Evolutionary conservation across 2,113 vertebrate genomes (phyloP).

Genomic region (Oxygymnocypris stewartii): DNA sequence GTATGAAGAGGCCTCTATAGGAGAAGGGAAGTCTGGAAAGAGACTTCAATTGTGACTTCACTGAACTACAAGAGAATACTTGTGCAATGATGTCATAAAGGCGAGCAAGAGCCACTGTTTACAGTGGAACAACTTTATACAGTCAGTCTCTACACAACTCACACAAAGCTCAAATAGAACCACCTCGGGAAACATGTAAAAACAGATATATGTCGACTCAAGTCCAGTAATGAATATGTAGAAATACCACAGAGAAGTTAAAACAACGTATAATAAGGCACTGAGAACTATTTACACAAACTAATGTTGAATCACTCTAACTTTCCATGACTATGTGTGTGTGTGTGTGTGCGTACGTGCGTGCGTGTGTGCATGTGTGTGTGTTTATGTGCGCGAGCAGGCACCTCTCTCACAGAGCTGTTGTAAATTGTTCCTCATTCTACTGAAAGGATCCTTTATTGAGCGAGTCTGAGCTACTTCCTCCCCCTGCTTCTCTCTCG

Average conservation of each 20-base stretch:
- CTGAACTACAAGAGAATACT: slow-evolving; percentile 18
- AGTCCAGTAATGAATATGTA: slow-evolving; percentile 37
- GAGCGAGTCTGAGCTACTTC: slow-evolving; percentile 63
- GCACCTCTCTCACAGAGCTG: slow-evolving; percentile 56
- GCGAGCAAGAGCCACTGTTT: neutral
- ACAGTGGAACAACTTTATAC: slow-evolving; percentile 8
- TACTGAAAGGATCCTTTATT: slow-evolving; percentile 75
- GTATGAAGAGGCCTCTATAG: neutral
- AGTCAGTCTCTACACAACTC: neutral
- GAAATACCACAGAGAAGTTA: slow-evolving; percentile 14
- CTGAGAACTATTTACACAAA: slow-evolving; percentile 24
- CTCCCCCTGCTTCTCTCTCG: slow-evolving; percentile 24
- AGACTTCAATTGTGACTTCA: slow-evolving; percentile 26
- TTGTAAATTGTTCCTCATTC: slow-evolving; percentile 73
- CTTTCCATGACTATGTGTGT: slow-evolving; percentile 36
- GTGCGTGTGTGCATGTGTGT: slow-evolving; percentile 58
- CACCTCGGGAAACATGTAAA: slow-evolving; percentile 28
- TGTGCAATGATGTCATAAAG: slow-evolving; percentile 34
- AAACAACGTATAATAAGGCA: slow-evolving; percentile 27
- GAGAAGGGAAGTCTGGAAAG: neutral
- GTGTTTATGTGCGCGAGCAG: slow-evolving; percentile 55
- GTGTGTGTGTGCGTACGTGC: neutral
- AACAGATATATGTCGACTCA: slow-evolving; percentile 28
- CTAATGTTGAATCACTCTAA: slow-evolving; percentile 12
- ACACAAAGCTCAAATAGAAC: neutral